Evolutionary conservation across 2,888 invertebrate species (phyloP), one percentile per base, ranked within the genome.

Genomic region (Polydesmus complanatus): DNA sequence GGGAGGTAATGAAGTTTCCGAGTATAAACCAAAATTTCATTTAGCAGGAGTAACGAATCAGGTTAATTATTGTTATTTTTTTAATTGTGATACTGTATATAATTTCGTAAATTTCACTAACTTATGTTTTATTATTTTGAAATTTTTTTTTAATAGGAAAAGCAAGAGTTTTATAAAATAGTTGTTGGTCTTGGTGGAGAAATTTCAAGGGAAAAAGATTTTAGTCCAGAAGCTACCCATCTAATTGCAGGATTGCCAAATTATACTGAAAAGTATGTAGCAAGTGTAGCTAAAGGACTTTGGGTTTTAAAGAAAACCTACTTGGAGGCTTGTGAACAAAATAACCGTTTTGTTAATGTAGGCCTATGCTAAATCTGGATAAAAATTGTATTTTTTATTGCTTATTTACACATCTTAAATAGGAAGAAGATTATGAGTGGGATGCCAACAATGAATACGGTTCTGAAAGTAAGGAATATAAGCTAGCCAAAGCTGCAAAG

Each of bases 291-390:
- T 0, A 80, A 87, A 0, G 94, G 95, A 21, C 84, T 87, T 68
- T 94, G 92, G 92, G 80, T 94, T 14, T 74, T 94, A n/a, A 87
- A 88, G 68, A 80, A 83, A 1, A 80, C 82, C 0, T 95, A 90
- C 69, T 74, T 93, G 1, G 80, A 81, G 3, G 79, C 84, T 54
- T 87, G 85, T 60, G 73, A 80, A 8, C 76, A 79, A 26, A 76
- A 75, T 1, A 80, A 81, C 0, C 69, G 69, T 62, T 86, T 89
- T 69, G 71, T 88, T 2, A 73, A 81, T 68, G 88, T 87, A 67
- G 73, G 76, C 71, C 21, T 56, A 57, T 22, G n/a, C n/a, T n/a
- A 25, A n/a, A 55, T n/a, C 26, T n/a, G 8, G 3, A 61, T 37
- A 19, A 48, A 19, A n/a, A 8, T 25, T 1, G 18, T 26, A 1